Base-by-base conservation (phyloP, 2,797 vertebrate genomes). In the Tokudaia tokunoshimensis region DNA sequence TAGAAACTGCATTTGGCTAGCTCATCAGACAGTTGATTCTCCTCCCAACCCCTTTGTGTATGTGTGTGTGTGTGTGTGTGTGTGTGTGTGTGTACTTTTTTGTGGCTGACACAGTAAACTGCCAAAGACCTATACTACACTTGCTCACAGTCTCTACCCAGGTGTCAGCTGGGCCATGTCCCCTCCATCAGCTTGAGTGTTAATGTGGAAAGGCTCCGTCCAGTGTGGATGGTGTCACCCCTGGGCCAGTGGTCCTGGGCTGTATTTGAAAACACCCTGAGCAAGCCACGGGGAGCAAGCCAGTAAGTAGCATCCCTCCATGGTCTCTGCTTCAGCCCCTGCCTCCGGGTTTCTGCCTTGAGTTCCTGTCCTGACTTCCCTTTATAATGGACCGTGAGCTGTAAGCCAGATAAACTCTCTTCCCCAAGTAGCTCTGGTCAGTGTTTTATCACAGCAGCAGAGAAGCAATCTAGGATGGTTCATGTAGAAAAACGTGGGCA, bases 11-110 rank as follows among this genome's bases (percentile, higher is more conserved):
- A 50, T 52, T 85, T 67, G 83, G 61, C 6, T 85, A 50, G 44
- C 19, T 85, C 83, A 67, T 59, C 41, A 41, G 11, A 50, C 31
- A 65, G 61, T 34, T 65, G 47, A 17, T 52, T 50, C 44, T 10
- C 29, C 7, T 29, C 29, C 34, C 6, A 0, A 5, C n/a, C n/a
- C 17, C 1, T 41, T n/a, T 47, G 14, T 17, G 5, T 61, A 13
- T 83, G 59, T 65, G 61, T 86, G 72, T 75, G 74, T 75, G 41
- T 19, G 31, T 78, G 75, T 78, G 75, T 72, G n/a, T 50, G 13
- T 78, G 10, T 59, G 57, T 63, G 37, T 84, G 31, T 15, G 31
- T 52, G 41, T 41, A 41, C 41, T 41, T 86, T 86, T 70, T 44
- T 86, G 83, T 70, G 63, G 3, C 47, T 70, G 63, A 24, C 44